Evolutionary conservation across 2,113 vertebrate genomes (phyloP).

Genomic region (Channa argus): DNA sequence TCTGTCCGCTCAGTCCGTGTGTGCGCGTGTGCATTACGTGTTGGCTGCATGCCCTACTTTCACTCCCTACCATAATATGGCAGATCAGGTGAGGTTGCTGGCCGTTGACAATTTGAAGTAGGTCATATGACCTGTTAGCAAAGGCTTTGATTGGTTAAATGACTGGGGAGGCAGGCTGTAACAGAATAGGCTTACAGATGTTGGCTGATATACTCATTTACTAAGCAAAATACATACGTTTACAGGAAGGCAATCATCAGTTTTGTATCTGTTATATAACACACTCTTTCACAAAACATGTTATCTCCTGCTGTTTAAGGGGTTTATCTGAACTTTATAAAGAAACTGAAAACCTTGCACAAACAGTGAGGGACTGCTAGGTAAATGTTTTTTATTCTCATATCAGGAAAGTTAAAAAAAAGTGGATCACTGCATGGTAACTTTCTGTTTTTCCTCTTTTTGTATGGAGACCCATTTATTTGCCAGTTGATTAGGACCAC

Average conservation of each 20-base stretch:
- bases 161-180: slow-evolving; percentile 32
- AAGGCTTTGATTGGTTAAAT: slow-evolving; percentile 51
- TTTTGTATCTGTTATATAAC: slow-evolving; percentile 27
- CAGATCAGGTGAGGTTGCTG: slow-evolving; percentile 74
- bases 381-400: too few relatives aligned
- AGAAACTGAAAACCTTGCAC: too few relatives aligned
- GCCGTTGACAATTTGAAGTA: slow-evolving; percentile 59
- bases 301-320: background rate
- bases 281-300: background rate
- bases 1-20: slow-evolving; percentile 32
- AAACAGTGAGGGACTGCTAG: too few relatives aligned
- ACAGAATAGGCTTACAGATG: slow-evolving; percentile 69
- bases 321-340: too few relatives aligned
- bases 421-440: too few relatives aligned
- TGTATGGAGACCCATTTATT: background rate
- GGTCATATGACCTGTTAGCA: slow-evolving; percentile 60
- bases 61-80: slow-evolving; percentile 42
- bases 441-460: background rate
- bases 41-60: slow-evolving; percentile 74
- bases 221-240: slow-evolving; percentile 11
- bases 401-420: too few relatives aligned
- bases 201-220: slow-evolving; percentile 50
- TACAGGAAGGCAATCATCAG: slow-evolving; percentile 1
- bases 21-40: slow-evolving; percentile 26
- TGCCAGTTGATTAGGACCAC: too few relatives aligned